Evolutionary conservation across 2,797 vertebrate genomes (phyloP).

Genomic region (Oophaga sylvatica): DNA sequence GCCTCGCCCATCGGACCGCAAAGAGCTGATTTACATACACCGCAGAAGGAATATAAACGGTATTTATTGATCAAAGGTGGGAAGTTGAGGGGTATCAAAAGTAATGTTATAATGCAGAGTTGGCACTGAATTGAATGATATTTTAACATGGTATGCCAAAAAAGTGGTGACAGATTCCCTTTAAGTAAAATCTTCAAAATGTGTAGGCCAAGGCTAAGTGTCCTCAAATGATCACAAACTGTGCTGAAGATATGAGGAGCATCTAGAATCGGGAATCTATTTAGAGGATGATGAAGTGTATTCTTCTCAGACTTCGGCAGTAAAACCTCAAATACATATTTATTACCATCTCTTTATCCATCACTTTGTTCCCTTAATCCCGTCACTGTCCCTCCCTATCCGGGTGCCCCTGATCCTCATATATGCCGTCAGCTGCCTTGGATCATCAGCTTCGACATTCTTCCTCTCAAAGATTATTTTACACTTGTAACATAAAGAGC

Average conservation of each 20-base stretch:
- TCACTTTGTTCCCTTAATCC: conserved; percentile 12
- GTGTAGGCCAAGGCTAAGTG: neutral
- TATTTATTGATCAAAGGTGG: no score
- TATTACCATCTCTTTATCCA: conserved; percentile 13
- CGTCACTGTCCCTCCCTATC: neutral
- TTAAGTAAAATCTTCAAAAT: neutral
- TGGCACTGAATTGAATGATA: no score
- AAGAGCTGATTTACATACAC: no score
- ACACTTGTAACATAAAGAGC: neutral
- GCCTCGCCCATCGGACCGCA: no score
- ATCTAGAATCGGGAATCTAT: neutral
- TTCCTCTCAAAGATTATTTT: conserved; percentile 19
- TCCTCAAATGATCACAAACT: neutral
- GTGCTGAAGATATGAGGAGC: neutral
- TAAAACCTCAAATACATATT: neutral
- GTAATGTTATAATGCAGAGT: no score
- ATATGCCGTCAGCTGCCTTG: conserved; percentile 28
- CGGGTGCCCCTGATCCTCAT: neutral
- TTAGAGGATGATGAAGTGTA: conserved; percentile 9
- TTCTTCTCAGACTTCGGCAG: neutral
- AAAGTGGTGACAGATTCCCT: no score
- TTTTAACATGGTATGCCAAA: no score
- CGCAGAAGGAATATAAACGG: no score
- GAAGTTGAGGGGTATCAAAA: no score
- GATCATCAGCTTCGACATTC: conserved; percentile 36